These are phyloP conservation scores for Drosophila melanosoma DNA, from an alignment of 2,888 invertebrate species.

Conservation along the genomic window DNA sequence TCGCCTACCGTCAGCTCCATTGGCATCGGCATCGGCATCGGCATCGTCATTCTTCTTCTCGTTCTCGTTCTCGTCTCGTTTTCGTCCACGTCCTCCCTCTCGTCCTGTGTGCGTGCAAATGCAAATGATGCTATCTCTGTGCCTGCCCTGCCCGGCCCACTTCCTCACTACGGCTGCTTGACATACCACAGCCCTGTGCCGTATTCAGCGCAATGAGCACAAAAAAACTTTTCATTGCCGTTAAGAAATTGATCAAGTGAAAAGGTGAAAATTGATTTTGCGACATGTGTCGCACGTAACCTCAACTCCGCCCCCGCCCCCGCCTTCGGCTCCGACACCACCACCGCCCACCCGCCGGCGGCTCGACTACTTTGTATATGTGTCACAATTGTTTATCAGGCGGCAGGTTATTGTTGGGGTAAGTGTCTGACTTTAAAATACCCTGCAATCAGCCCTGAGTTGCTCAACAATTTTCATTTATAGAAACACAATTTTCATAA, in stretches of 20 bases:
- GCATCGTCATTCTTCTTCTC: not conserved
- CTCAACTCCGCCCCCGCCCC: not conserved
- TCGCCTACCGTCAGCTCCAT: not conserved
- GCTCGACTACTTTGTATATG: constrained; percentile 30
- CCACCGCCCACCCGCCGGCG: not conserved
- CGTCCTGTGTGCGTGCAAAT: constrained; percentile 54
- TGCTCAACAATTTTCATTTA: not conserved
- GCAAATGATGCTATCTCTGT: constrained; percentile 78
- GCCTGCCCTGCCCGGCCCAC: constrained; percentile 15
- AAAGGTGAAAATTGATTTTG: constrained; percentile 82
- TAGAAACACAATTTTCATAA: not conserved
- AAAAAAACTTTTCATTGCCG: constrained; percentile 74
- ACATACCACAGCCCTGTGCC: constrained; percentile 63
- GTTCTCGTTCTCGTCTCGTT: constrained; percentile 1
- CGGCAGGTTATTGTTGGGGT: not conserved
- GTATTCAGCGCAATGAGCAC: constrained; percentile 51
- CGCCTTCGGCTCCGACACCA: not conserved
- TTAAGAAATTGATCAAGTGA: constrained; percentile 81
- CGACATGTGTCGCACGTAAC: constrained; percentile 64
- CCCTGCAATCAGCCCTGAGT: constrained; percentile 1
- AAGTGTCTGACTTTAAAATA: not conserved
- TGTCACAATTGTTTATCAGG: constrained; percentile 72
- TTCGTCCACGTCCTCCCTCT: not conserved
- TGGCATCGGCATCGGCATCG: not conserved
- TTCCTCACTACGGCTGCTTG: constrained; percentile 45